Conservation (phyloP, 2,797 vertebrate species). For the Sus cebifrons region DNA sequence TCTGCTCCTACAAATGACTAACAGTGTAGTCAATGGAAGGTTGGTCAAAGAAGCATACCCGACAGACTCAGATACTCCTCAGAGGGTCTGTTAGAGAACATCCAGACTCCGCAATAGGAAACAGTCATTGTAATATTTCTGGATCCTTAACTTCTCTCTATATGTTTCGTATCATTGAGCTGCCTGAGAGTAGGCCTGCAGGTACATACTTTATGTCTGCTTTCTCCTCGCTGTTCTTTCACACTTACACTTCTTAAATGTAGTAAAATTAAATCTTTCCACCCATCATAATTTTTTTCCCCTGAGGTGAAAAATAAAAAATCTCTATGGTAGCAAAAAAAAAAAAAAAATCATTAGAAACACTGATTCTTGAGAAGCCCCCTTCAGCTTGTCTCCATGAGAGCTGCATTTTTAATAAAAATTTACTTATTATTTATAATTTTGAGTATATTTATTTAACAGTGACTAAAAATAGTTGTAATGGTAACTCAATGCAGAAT, state of each 20-base stretch:
- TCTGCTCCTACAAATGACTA: neutral
- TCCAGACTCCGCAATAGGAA: neutral
- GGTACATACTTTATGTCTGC: neutral
- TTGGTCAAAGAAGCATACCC: neutral
- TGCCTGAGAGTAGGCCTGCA: neutral
- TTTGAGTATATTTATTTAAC: neutral
- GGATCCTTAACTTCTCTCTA: neutral
- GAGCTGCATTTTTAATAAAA: neutral
- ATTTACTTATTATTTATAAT: neutral
- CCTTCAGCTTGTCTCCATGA: neutral
- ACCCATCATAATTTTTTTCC: neutral
- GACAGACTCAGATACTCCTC: neutral
- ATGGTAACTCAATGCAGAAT: neutral
- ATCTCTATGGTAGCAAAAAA: neutral
- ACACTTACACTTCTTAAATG: neutral
- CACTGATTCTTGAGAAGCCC: neutral
- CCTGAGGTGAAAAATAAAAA: neutral
- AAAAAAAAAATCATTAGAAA: neutral
- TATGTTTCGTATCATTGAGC: neutral
- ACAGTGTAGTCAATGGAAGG: neutral
- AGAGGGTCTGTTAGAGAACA: neutral
- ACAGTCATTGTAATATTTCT: constrained; percentile 13
- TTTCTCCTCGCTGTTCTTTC: neutral
- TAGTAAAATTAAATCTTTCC: neutral
- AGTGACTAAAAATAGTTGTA: neutral